Conservation (phyloP, 1,140 invertebrate species). For the Antheraea mylitta region DNA sequence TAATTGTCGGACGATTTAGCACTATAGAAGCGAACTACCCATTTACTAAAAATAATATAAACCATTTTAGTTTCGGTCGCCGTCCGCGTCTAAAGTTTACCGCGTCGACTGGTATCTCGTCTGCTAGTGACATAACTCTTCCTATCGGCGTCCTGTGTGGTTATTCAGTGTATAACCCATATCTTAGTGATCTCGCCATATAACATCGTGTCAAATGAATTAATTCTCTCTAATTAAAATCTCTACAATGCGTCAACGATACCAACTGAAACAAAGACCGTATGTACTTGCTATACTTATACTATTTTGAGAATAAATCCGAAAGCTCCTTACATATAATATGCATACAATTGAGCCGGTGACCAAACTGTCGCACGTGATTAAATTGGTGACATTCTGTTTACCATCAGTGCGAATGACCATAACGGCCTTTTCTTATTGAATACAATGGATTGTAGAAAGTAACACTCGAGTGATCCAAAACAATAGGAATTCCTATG, state of each 20-base stretch:
- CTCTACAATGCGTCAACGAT: constrained; percentile 65
- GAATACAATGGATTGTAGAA: constrained; percentile 56
- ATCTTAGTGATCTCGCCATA: constrained; percentile 42
- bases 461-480: constrained; percentile 34
- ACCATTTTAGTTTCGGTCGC: constrained; percentile 25
- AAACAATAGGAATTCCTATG: constrained; percentile 61
- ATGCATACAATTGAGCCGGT: constrained; percentile 22
- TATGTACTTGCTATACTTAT: constrained; percentile 46
- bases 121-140: constrained; percentile 11
- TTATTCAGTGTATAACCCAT: constrained; percentile 44
- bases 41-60: neutral
- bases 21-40: constrained; percentile 27
- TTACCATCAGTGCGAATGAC: constrained; percentile 26
- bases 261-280: constrained; percentile 72
- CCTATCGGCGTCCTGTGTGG: constrained; percentile 32
- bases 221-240: constrained; percentile 26
- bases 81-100: constrained; percentile 17
- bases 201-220: constrained; percentile 28
- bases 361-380: constrained; percentile 28
- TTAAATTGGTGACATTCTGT: constrained; percentile 24
- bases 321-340: constrained; percentile 21
- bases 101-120: constrained; percentile 23
- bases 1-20: constrained; percentile 47
- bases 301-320: constrained; percentile 13
- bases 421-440: constrained; percentile 24